These are phyloP conservation scores for Epinotia nisella DNA, from an alignment of 2,888 invertebrate genomes.

Conservation along the genomic window DNA sequence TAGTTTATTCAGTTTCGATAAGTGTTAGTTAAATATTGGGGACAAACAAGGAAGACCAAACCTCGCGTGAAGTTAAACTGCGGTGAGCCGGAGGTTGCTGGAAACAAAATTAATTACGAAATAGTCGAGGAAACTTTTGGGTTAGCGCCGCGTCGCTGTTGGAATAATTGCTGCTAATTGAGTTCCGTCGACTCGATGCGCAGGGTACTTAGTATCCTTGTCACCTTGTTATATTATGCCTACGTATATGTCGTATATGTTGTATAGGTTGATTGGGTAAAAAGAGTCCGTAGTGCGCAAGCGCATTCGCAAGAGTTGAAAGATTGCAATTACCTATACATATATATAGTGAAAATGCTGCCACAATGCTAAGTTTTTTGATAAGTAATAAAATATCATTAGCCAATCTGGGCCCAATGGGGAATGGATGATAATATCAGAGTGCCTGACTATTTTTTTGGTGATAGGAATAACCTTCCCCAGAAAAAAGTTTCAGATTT, in stretches of 20 bases:
- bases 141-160: constrained; percentile 68
- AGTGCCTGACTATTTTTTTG: too few relatives aligned
- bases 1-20: background rate
- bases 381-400: too few relatives aligned
- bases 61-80: constrained; percentile 49
- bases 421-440: too few relatives aligned
- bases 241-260: constrained; percentile 14
- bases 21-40: constrained; percentile 35
- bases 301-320: background rate
- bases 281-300: background rate
- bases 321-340: too few relatives aligned
- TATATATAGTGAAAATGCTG: too few relatives aligned
- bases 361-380: too few relatives aligned
- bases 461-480: too few relatives aligned
- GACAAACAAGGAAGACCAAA: constrained; percentile 33
- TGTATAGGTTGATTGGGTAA: background rate
- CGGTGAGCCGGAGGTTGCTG: constrained; percentile 62
- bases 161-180: constrained; percentile 81
- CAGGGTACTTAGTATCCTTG: constrained; percentile 46
- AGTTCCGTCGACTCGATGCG: constrained; percentile 72
- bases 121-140: constrained; percentile 76
- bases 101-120: constrained; percentile 80
- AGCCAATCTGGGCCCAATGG: too few relatives aligned
- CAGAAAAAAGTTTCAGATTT: too few relatives aligned
- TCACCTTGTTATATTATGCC: background rate